Conservation (phyloP, 2,113 vertebrate genomes). For the Actenoides hombroni region DNA sequence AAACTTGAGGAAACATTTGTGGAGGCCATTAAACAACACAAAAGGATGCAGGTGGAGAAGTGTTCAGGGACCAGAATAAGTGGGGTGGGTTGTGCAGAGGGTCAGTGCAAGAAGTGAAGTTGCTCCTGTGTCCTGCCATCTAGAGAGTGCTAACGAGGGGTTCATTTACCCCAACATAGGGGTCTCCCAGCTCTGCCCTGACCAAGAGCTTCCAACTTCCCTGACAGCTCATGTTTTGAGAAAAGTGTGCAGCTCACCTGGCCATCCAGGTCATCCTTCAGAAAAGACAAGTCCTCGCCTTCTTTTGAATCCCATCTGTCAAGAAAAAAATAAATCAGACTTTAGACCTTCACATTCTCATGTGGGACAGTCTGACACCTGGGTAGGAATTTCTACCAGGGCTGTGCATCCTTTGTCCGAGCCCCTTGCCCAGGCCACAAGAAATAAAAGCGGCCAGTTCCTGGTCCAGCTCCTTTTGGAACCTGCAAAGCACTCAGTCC, state of each 20-base stretch:
- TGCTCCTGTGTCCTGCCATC: not conserved
- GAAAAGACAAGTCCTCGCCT: slow-evolving; percentile 50
- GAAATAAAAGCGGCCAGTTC: not conserved
- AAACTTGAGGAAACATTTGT: not conserved
- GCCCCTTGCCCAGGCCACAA: not conserved
- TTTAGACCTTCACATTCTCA: not conserved
- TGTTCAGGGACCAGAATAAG: not conserved
- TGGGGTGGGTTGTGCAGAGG: not conserved
- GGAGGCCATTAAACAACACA: not conserved
- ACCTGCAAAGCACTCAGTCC: not conserved
- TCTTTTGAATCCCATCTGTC: slow-evolving; percentile 76
- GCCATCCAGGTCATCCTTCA: slow-evolving; percentile 57
- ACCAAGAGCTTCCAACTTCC: not conserved
- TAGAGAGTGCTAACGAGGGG: not conserved
- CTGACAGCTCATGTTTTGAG: not conserved
- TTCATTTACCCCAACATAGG: not conserved
- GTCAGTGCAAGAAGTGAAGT: not conserved
- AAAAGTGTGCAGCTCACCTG: slow-evolving; percentile 55
- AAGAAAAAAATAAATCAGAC: not conserved
- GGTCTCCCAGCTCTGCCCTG: not conserved
- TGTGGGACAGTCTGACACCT: not conserved
- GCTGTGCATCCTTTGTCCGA: not conserved
- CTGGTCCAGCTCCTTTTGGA: not conserved
- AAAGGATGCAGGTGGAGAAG: not conserved
- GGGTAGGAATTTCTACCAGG: not conserved